Conservation (phyloP, 2,888 invertebrate species). For the Marronus borbonicus region DNA sequence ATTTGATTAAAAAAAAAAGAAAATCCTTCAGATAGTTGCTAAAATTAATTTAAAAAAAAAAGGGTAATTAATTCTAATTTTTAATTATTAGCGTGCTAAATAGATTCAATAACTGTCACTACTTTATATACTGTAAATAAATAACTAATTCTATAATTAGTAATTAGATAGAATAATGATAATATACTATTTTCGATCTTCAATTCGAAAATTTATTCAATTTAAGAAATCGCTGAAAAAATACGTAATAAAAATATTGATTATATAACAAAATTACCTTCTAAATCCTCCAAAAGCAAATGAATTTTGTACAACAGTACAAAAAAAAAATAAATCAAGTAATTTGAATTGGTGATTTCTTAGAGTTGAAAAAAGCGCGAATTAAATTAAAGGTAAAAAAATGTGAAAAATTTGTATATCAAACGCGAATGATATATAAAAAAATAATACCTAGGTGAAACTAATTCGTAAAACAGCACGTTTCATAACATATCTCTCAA, state of each 20-base stretch:
- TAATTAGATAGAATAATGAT: constrained; percentile 30
- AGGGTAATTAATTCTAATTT: constrained; percentile 55
- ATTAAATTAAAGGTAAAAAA: constrained; percentile 1
- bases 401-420: constrained; percentile 24
- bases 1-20: constrained; percentile 38
- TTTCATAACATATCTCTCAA: constrained; percentile 41
- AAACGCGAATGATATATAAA: constrained; percentile 23
- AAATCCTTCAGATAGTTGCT: constrained; percentile 31
- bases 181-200: background rate
- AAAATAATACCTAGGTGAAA: background rate
- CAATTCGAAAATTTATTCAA: background rate
- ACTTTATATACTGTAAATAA: constrained; percentile 63
- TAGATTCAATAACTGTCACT: constrained; percentile 61
- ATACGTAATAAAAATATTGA: too few species aligned
- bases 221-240: background rate
- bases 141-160: constrained; percentile 59
- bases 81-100: constrained; percentile 60
- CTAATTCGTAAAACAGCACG: constrained; percentile 17
- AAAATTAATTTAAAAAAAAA: too few species aligned
- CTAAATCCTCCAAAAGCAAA: too few species aligned
- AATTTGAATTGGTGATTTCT: too few species aligned
- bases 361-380: background rate
- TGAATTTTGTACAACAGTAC: too few species aligned
- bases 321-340: too few species aligned
- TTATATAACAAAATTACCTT: too few species aligned